Evolutionary conservation across 2,113 vertebrate genomes (phyloP).

Genomic region (Synchiropus splendidus): DNA sequence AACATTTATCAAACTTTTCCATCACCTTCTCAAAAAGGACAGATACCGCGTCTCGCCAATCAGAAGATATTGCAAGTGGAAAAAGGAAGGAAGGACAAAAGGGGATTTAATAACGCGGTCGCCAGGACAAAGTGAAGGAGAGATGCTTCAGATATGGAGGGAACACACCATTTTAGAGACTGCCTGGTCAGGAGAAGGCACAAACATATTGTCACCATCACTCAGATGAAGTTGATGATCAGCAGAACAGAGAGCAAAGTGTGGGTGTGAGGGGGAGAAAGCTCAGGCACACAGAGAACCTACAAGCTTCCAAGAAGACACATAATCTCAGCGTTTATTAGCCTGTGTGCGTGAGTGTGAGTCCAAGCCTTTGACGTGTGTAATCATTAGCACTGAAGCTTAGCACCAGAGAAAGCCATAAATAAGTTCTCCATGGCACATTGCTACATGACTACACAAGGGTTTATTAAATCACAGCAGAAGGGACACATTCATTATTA

Average conservation of each 20-base stretch:
- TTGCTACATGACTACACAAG: too few species aligned
- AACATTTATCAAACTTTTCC: too few species aligned
- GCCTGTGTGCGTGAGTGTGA: slow-evolving; percentile 4
- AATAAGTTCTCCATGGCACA: slow-evolving; percentile 23
- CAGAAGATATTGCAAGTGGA: background rate
- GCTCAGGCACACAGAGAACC: slow-evolving; percentile 5
- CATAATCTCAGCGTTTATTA: background rate
- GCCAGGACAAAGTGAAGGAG: too few species aligned
- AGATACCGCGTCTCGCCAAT: too few species aligned
- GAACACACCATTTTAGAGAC: background rate
- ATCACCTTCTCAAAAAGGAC: too few species aligned
- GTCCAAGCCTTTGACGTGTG: background rate
- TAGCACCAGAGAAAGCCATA: slow-evolving; percentile 28
- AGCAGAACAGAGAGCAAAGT: slow-evolving; percentile 17
- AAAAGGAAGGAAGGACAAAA: background rate
- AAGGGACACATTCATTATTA: too few species aligned
- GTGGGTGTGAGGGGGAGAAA: slow-evolving; percentile 46
- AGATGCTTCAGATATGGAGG: background rate
- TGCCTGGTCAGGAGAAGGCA: slow-evolving; percentile 5
- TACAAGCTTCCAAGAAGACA: slow-evolving; percentile 7
- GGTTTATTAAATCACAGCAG: too few species aligned
- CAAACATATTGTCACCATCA: slow-evolving; percentile 3
- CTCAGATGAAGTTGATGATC: slow-evolving; percentile 17
- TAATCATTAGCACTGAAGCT: slow-evolving; percentile 26
- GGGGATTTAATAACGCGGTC: background rate